Evolutionary conservation across 2,797 vertebrate species (phyloP).

Genomic region (Coranthus polyacanthus): DNA sequence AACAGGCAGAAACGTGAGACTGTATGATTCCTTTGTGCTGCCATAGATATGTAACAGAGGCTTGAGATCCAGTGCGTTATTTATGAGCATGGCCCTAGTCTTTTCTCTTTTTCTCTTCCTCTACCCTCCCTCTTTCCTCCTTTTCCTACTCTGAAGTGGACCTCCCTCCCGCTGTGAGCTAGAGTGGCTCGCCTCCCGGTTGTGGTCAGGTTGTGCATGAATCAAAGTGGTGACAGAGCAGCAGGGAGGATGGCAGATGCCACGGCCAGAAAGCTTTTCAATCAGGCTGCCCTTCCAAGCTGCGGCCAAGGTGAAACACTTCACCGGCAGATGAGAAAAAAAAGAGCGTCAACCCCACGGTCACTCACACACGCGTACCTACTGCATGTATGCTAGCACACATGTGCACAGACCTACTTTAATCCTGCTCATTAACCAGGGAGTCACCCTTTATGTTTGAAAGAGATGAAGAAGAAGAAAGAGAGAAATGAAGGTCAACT

Average conservation of each 20-base stretch:
- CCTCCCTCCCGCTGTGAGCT: conserved; percentile 69
- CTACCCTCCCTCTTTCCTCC: conserved; percentile 28
- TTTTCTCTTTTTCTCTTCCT: conserved; percentile 19
- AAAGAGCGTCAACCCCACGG: conserved; percentile 58
- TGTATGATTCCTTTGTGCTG: conserved; percentile 42
- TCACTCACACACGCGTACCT: conserved; percentile 41
- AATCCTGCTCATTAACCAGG: conserved; percentile 76
- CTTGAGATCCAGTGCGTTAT: conserved; percentile 57
- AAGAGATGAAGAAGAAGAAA: conserved; percentile 55
- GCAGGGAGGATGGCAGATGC: conserved; percentile 87
- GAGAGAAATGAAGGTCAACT: conserved; percentile 56
- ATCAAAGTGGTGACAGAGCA: conserved; percentile 88
- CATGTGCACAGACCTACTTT: conserved; percentile 64
- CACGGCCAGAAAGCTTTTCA: conserved; percentile 88
- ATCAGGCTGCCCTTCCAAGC: conserved; percentile 88
- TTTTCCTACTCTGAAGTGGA: conserved; percentile 70
- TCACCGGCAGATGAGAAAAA: conserved; percentile 59
- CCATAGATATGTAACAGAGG: conserved; percentile 34
- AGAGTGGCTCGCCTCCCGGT: conserved; percentile 77
- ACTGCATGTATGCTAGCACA: conserved; percentile 38
- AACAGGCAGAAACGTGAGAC: conserved; percentile 51
- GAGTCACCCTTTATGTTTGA: conserved; percentile 66
- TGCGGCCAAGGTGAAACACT: conserved; percentile 86
- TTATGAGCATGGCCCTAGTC: conserved; percentile 56
- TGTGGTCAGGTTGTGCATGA: conserved; percentile 82